Base-by-base conservation (phyloP, 2,888 invertebrate genomes). In the Caenorhabditis sinica region DNA sequence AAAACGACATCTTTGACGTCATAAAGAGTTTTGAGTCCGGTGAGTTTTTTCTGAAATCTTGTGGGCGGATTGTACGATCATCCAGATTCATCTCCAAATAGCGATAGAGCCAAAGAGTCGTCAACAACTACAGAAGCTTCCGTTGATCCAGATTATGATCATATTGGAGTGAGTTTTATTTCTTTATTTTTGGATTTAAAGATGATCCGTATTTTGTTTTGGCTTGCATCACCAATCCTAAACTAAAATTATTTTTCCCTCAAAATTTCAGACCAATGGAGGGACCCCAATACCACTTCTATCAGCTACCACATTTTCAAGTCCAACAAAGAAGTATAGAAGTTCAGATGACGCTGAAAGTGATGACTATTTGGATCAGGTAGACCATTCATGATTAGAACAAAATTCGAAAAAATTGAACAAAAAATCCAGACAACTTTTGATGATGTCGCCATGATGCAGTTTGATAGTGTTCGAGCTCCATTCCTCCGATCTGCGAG, bases 1-100 rank as follows among this genome's bases (percentile, higher is more conserved):
- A 91, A 23, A 89, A 88, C 36, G 92, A 92, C 69, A 90, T 92
- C 53, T 71, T 91, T 17, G 85, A 88, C 30, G 90, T 91, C 1
- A 81, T 91, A 25, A 88, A 89, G n/a, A 90, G 85, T 75, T 90
- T 91, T 66, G 90, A 90, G 23, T 71, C 84, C 15, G 84, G 81
- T 82, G 20, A 68, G 65, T 45, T 40, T 63, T 43, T 25, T 17
- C 4, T 15, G 15, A 1, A n/a, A 20, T 0, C 0, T 49, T n/a
- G 49, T 20, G 11, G 20, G 49, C n/a, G n/a, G n/a, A 49, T 49
- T 49, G 20, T 49, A 58, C 25, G 6, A 56, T 23, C 11, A 2
- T 75, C 30, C 4, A 76, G 76, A 77, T 28, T n/a, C 60, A 15
- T 20, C 80, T 0, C 20, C 75, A 17, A 80, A 84, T 20, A 81